Evolutionary conservation across 2,888 invertebrate genomes (phyloP), one percentile per base, ranked within the genome.

Genomic region (Holacanthella duospinosa): DNA sequence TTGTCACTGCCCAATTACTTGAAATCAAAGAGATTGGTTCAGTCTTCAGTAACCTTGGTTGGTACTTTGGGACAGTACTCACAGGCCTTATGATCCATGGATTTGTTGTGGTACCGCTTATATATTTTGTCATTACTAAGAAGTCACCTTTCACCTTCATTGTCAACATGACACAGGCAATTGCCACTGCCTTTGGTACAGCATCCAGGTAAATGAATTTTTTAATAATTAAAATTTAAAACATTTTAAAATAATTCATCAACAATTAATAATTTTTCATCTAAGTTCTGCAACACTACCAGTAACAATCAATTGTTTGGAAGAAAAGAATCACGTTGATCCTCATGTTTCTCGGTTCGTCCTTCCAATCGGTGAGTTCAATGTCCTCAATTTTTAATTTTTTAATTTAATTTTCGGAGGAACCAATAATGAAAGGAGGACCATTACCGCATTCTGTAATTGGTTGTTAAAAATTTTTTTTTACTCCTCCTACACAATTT

Each of bases 121-220:
- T 97, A 58, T 96, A 88, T 79, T 87, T 91, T 73, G 73, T 92
- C 70, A 83, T 86, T 53, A 89, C 89, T 0, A 84, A 89, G 74
- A 87, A 85, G 69, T 82, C 93, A 67, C 96, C 96, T 0, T 88
- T 90, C 77, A 81, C 82, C 62, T 88, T 86, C 73, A 84, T 91
- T 61, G 86, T 83, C 2, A 87, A 87, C 76, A 86, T 93, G 82
- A 86, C 89, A 67, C 92, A 93, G 74, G 94, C 95, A n/a, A 80
- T 94, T 78, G 89, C 91, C 2, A 95, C 95, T 0, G 95, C 95
- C 44, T 95, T 96, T 77, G 95, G 94, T 72, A 96, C 96, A 29
- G 91, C 93, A 26, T 95, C 94, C 29, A 89, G 89, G 86, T 83
- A 76, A 69, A 21, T 24, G 6, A 25, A 6, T 12, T 55, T 55